Conservation (phyloP, 2,888 invertebrate species). For the Elegia similella region DNA sequence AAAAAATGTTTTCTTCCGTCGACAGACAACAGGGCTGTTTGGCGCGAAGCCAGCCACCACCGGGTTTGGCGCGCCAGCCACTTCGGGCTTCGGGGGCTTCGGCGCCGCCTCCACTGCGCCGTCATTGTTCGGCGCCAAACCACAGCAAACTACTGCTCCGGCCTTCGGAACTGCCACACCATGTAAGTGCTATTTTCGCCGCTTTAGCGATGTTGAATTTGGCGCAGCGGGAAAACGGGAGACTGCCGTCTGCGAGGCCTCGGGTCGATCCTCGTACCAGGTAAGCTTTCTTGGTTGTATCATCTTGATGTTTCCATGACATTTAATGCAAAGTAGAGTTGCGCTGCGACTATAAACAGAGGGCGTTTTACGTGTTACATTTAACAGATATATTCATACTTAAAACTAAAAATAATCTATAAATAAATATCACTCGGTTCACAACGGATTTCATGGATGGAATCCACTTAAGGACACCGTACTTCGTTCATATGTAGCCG, state of each 20-base stretch:
- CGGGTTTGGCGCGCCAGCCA: conserved; percentile 57
- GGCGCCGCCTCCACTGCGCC: conserved; percentile 42
- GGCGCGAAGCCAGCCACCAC: conserved; percentile 60
- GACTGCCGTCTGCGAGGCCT: background rate
- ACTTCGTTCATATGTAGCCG: too few relatives aligned
- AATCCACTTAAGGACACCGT: too few relatives aligned
- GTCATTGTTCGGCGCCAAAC: conserved; percentile 55
- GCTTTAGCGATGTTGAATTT: background rate
- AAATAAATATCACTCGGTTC: too few relatives aligned
- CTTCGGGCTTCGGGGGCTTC: conserved; percentile 66
- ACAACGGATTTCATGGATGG: too few relatives aligned
- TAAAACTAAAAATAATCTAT: too few relatives aligned
- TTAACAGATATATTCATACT: too few relatives aligned
- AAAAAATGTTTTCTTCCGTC: background rate
- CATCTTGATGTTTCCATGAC: too few relatives aligned
- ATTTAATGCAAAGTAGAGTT: too few relatives aligned
- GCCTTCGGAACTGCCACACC: conserved; percentile 67
- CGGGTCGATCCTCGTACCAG: background rate
- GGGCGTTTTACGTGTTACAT: too few relatives aligned
- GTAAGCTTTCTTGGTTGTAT: background rate
- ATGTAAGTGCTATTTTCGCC: conserved; percentile 36
- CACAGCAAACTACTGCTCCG: conserved; percentile 57
- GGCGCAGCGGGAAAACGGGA: background rate
- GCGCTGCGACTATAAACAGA: too few relatives aligned
- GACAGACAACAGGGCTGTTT: conserved; percentile 49